Percentiles rank a stretch among this genome's conserved stretches.
phyloP scores from a whole-genome alignment of 2,797 vertebrate genomes.

The Enteromius paludinosus region DNA sequence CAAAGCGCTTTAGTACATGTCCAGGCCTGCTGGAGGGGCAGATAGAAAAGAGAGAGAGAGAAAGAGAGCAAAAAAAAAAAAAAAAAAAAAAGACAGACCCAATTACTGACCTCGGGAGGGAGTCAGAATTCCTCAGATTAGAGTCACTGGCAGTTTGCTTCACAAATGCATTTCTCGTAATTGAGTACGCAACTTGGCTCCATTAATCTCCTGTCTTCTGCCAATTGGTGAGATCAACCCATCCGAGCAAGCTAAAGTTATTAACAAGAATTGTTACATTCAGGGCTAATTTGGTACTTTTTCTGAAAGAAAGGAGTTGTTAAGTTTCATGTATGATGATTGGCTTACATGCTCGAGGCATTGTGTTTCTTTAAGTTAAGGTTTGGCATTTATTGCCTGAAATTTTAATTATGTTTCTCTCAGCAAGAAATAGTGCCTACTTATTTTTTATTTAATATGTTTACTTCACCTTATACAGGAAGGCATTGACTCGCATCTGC shows the following conservation, averaged over 20 bases:
- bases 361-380: conserved; percentile 37
- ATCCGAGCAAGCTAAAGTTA: conserved; percentile 69
- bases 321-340: conserved; percentile 44
- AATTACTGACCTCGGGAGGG: conserved; percentile 64
- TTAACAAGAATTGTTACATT: conserved; percentile 74
- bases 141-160: conserved; percentile 83
- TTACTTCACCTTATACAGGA: conserved; percentile 34
- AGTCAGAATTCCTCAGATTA: conserved; percentile 77
- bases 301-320: conserved; percentile 60
- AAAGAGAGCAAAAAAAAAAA: conserved; percentile 17
- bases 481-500: conserved; percentile 56
- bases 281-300: conserved; percentile 82
- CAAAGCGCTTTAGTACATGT: conserved; percentile 84
- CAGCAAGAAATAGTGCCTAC: conserved; percentile 33
- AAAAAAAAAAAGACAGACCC: conserved; percentile 51
- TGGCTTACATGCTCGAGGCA: conserved; percentile 12
- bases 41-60: conserved; percentile 49
- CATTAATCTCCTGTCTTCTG: conserved; percentile 81
- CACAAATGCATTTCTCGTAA: conserved; percentile 83
- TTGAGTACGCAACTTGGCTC: conserved; percentile 74
- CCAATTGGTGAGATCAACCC: conserved; percentile 77
- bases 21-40: conserved; percentile 81
- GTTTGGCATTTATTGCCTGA: conserved; percentile 21
- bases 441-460: conserved; percentile 24
- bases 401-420: conserved; percentile 39